Evolutionary conservation across 2,113 vertebrate genomes (phyloP).

Genomic region (Nettapus auritus): DNA sequence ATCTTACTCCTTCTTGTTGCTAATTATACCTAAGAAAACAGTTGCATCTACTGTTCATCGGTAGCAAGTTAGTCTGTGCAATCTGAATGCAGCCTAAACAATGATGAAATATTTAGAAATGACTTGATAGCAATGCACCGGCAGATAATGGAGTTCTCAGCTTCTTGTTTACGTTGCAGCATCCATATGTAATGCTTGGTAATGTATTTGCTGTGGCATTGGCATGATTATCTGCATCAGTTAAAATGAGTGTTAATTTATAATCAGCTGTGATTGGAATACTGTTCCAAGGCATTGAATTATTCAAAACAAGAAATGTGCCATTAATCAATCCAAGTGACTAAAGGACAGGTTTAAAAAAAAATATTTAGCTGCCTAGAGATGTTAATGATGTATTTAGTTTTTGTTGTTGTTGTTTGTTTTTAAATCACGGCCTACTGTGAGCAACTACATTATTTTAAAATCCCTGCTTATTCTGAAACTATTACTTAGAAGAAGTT

Average conservation of each 20-base stretch:
- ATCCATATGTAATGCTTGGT: not conserved
- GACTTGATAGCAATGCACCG: not conserved
- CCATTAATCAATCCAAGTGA: slow-evolving; percentile 20
- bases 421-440: not conserved
- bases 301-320: slow-evolving; percentile 19
- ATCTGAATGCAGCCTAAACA: slow-evolving; percentile 10
- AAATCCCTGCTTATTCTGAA: not conserved
- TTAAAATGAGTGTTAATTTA: slow-evolving; percentile 34
- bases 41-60: not conserved
- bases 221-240: slow-evolving; percentile 8
- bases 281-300: not conserved
- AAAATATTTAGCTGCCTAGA: not conserved
- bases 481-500: not conserved
- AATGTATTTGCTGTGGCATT: slow-evolving; percentile 28
- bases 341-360: not conserved
- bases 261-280: slow-evolving; percentile 1
- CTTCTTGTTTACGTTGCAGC: slow-evolving; percentile 22
- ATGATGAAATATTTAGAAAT: slow-evolving; percentile 7
- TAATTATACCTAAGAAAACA: not conserved
- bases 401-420: too few relatives aligned
- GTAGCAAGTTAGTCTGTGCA: not conserved
- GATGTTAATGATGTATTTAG: not conserved
- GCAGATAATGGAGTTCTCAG: slow-evolving; percentile 6
- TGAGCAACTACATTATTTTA: not conserved
- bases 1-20: not conserved